A percentile compares a stretch with the other conserved stretches of the same genome.
phyloP scores from a whole-genome alignment of 2,113 vertebrate species.

The Perca flavescens region DNA sequence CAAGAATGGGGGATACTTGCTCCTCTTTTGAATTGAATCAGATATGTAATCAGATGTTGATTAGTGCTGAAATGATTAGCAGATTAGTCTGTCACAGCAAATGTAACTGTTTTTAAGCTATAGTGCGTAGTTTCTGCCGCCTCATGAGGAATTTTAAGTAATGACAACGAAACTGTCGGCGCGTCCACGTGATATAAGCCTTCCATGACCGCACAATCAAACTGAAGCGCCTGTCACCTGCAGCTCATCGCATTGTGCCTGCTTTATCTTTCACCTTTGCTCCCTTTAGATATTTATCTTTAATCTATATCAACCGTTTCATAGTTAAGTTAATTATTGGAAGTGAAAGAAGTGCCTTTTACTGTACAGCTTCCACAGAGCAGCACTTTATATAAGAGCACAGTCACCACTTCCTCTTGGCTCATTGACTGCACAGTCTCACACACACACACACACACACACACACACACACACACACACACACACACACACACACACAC shows the following conservation, averaged over 20 bases:
- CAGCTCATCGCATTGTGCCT: slow-evolving; percentile 1
- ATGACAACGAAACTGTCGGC: no score
- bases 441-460: not conserved
- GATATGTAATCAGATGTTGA: not conserved
- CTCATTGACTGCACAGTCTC: slow-evolving; percentile 52
- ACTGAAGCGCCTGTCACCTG: slow-evolving; percentile 25
- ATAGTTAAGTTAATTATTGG: slow-evolving; percentile 10
- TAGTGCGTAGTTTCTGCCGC: no score
- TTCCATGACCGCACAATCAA: not conserved
- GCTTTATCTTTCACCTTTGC: not conserved
- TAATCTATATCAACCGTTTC: slow-evolving; percentile 19
- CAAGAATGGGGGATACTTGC: not conserved
- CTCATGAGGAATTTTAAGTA: no score
- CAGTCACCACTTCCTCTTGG: slow-evolving; percentile 39
- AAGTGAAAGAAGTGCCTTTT: slow-evolving; percentile 17
- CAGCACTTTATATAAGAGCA: slow-evolving; percentile 51
- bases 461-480: no score
- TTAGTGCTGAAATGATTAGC: slow-evolving; percentile 5
- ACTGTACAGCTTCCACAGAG: slow-evolving; percentile 30
- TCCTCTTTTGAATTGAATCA: not conserved
- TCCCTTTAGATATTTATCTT: slow-evolving; percentile 16
- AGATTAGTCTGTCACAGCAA: not conserved
- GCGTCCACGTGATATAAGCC: no score
- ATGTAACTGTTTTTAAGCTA: not conserved
- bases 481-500: not conserved